Evolutionary conservation across 2,113 vertebrate species (phyloP), one percentile per base, ranked within the genome.

Genomic region (Lepisosteus oculatus): DNA sequence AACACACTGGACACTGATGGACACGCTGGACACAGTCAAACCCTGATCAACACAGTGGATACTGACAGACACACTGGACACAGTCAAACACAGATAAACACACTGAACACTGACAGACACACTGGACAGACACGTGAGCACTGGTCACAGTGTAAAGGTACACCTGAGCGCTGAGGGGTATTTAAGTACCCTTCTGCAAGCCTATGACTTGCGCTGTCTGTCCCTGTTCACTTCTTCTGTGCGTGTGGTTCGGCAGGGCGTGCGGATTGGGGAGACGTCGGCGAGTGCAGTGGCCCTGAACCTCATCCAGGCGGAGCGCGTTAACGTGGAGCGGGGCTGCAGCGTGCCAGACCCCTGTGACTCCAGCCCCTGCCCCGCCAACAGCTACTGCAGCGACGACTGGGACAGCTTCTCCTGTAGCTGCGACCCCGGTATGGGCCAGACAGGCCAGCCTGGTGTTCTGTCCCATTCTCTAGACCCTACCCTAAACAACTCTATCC

Each of bases 381-480:
- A 94, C 89, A 96, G 96, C 84, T 93, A 92, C 81, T 98, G 97
- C 91, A 93, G 85, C 1, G 85, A 95, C 0, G 89, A 94, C 71
- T 97, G 96, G 97, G 96, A 96, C 86, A 93, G 93, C 77, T 88
- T 90, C 78, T 94, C 94, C 29, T 98, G 97, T 85, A 95, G 90
- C 83, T 98, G 97, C 74, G 90, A 93, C 69, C 83, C 87, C 0
- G 96, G 96, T 97, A 71, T 80, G 43, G n/a, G 47, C 8, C 3
- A 3, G 3, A 29, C 17, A 0, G 14, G 8, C 64, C 2, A 9
- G 4, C 47, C 5, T 29, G 17, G 1, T 29, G 17, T 29, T 3
- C 3, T 54, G 55, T 14, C 4, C 12, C 41, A 68, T 43, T 9
- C 11, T 1, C 17, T 29, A 29, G 1, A 42, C 12, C 64, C 2